Evolutionary conservation across 2,888 invertebrate species (phyloP).

Genomic region (Apomyelois bistriatella): DNA sequence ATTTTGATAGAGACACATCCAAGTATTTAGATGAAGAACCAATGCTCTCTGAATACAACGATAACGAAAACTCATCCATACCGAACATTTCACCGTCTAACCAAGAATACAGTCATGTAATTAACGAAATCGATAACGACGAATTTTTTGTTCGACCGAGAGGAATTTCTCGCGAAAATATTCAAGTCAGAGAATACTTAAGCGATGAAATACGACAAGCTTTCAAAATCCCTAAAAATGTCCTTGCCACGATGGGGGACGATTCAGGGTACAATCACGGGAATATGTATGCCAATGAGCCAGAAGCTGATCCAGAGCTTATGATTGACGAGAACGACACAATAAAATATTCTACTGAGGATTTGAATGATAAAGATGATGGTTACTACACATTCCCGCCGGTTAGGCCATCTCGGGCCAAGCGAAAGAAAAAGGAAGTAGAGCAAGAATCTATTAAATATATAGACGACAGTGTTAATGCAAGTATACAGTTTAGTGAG

Average conservation of each 20-base stretch:
- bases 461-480: constrained; percentile 65
- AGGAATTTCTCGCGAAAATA: constrained; percentile 90
- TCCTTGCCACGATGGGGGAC: constrained; percentile 81
- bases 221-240: constrained; percentile 84
- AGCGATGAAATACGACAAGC: constrained; percentile 90
- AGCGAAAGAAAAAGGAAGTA: constrained; percentile 69
- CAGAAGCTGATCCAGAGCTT: constrained; percentile 61
- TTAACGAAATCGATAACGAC: constrained; percentile 93
- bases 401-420: constrained; percentile 77
- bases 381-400: constrained; percentile 79
- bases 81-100: constrained; percentile 62
- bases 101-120: constrained; percentile 78
- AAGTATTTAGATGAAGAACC: constrained; percentile 77
- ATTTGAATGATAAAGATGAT: constrained; percentile 71
- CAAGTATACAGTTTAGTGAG: constrained; percentile 68
- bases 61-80: constrained; percentile 40
- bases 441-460: constrained; percentile 51
- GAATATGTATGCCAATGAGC: constrained; percentile 58
- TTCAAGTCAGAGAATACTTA: constrained; percentile 87
- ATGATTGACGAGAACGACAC: constrained; percentile 56
- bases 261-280: constrained; percentile 49
- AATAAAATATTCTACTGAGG: constrained; percentile 61
- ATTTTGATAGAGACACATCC: constrained; percentile 78
- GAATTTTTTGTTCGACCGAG: constrained; percentile 92
- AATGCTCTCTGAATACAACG: constrained; percentile 38